Evolutionary conservation across 2,888 invertebrate genomes (phyloP).

Genomic region (Cactoblastis cactorum): DNA sequence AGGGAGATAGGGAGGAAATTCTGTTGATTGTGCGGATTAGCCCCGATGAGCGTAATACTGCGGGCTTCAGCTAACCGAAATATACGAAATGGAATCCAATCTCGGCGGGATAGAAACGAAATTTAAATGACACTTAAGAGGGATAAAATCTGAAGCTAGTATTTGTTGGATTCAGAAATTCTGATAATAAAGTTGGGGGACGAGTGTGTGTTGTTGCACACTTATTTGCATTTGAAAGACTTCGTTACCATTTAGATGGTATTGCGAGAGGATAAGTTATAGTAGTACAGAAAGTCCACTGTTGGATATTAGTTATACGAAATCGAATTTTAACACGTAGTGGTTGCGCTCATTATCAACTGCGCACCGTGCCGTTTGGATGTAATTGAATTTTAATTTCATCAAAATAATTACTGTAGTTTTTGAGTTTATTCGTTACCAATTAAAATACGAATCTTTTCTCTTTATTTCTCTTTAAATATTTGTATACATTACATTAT

Average conservation of each 20-base stretch:
- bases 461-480: too few species aligned
- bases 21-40: slow-evolving; percentile 39
- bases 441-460: too few species aligned
- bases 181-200: slow-evolving; percentile 26
- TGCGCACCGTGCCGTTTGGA: too few species aligned
- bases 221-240: slow-evolving; percentile 25
- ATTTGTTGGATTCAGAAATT: slow-evolving; percentile 25
- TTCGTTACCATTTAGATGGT: slow-evolving; percentile 14
- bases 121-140: slow-evolving; percentile 13
- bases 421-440: too few species aligned
- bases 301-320: too few species aligned
- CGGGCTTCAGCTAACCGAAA: background rate
- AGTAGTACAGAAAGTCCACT: too few species aligned
- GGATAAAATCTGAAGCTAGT: slow-evolving; percentile 16
- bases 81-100: slow-evolving; percentile 22
- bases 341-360: too few species aligned
- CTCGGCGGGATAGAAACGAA: slow-evolving; percentile 20
- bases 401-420: too few species aligned
- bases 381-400: too few species aligned
- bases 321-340: too few species aligned
- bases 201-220: slow-evolving; percentile 18
- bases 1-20: slow-evolving; percentile 20
- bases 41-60: slow-evolving; percentile 25
- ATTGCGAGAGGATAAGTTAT: too few species aligned
- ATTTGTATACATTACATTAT: too few species aligned